Evolutionary conservation across 2,888 invertebrate genomes (phyloP), one percentile per base, ranked within the genome.

Genomic region (Neoascia interrupta): DNA sequence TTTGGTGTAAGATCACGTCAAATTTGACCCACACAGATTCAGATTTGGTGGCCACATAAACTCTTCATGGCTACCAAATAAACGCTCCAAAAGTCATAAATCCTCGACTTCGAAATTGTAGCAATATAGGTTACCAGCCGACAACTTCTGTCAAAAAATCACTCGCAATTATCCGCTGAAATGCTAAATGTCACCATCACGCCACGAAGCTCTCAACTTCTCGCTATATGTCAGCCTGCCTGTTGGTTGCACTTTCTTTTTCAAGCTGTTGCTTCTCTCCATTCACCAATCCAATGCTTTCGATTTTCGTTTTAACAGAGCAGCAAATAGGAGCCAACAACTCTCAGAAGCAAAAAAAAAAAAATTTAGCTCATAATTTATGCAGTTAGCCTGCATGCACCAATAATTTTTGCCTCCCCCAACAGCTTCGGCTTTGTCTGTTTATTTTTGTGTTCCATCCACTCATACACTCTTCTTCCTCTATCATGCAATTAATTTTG

Each of bases 371-470:
- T 68, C 73, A 79, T 79, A 79, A 79, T 79, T 73, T 79, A 79
- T 79, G 66, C 79, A 61, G 66, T 61, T 56, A 49, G 73, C 51
- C 70, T 74, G n/a, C 74, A 82, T 81, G 81, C 81, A 81, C 81
- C 76, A 81, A 81, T 81, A 82, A 82, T 75, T 82, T 81, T 76
- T n/a, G n/a, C n/a, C n/a, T n/a, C n/a, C 63, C 64, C 51, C 66
- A 81, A 79, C 60, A 11, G 3, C 31, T 31, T 54, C 53, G 23
- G 10, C 41, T 60, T 58, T 73, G 28, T 39, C 15, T 10, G 16
- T 39, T n/a, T n/a, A n/a, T 37, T 3, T 39, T 34, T 26, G 18
- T 60, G 19, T 64, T n/a, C n/a, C n/a, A n/a, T n/a, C n/a, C n/a
- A n/a, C n/a, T n/a, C n/a, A n/a, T n/a, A n/a, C n/a, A 49, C 64